Evolutionary conservation across 2,113 vertebrate genomes (phyloP).

Genomic region (Struthidea cinerea): DNA sequence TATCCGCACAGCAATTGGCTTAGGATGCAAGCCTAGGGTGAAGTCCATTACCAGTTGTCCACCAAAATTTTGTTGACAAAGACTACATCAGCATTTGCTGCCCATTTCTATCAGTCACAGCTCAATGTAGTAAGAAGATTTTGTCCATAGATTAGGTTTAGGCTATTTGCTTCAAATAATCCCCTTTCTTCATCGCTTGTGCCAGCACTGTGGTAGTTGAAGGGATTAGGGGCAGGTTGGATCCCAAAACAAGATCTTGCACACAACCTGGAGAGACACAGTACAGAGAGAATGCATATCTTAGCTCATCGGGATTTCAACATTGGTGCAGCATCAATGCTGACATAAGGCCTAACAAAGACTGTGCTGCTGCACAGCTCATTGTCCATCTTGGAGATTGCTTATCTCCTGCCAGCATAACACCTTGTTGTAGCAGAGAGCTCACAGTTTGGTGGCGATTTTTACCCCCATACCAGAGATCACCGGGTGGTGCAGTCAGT

Average conservation of each 20-base stretch:
- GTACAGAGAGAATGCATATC: background rate
- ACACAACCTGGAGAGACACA: background rate
- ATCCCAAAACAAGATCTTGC: background rate
- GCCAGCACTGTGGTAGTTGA: background rate
- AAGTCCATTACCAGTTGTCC: background rate
- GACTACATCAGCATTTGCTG: background rate
- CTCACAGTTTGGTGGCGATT: rapidly evolving
- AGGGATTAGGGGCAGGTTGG: background rate
- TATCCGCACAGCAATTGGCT: background rate
- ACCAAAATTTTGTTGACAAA: background rate
- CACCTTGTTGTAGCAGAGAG: background rate
- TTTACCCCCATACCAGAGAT: background rate
- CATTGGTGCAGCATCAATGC: rapidly evolving
- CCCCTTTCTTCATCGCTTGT: background rate
- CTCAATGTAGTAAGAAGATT: background rate
- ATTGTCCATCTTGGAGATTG: background rate
- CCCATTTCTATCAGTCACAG: background rate
- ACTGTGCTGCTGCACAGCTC: background rate
- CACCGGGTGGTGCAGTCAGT: rapidly evolving
- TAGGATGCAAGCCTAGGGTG: background rate
- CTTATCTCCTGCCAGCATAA: background rate
- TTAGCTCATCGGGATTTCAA: background rate
- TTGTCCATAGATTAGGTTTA: background rate
- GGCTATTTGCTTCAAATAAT: background rate
- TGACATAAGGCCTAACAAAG: background rate